phyloP scores from a whole-genome alignment of 2,113 vertebrate species.

The Calidris pygmaea region DNA sequence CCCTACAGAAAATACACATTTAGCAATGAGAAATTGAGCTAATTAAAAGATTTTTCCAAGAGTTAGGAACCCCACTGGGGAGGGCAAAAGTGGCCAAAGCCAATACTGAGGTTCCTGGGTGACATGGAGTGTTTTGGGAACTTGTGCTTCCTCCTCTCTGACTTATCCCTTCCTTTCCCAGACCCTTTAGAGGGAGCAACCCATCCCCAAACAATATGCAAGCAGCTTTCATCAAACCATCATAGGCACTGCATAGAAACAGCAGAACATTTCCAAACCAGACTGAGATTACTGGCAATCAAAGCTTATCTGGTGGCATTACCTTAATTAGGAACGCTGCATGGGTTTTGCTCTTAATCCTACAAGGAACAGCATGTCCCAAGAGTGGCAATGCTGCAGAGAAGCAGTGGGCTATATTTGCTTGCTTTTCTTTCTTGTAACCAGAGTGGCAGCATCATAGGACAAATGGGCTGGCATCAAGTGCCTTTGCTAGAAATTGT shows the following conservation, averaged over 20 bases:
- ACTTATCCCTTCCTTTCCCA: background rate
- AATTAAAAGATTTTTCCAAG: background rate
- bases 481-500: background rate
- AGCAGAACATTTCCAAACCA: background rate
- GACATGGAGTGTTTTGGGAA: background rate
- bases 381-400: background rate
- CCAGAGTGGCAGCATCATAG: background rate
- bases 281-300: background rate
- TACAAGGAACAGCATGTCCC: background rate
- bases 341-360: background rate
- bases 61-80: background rate
- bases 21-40: background rate
- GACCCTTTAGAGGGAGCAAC: background rate
- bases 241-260: background rate
- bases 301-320: background rate
- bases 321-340: conserved; percentile 15
- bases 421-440: conserved; percentile 17
- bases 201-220: background rate
- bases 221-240: background rate
- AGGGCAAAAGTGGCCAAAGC: background rate
- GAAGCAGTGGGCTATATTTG: background rate
- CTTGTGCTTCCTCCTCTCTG: background rate
- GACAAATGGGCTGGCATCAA: background rate
- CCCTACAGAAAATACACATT: background rate
- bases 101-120: background rate